Evolutionary conservation across 2,113 vertebrate species (phyloP).

Genomic region (Cisticola juncidis): DNA sequence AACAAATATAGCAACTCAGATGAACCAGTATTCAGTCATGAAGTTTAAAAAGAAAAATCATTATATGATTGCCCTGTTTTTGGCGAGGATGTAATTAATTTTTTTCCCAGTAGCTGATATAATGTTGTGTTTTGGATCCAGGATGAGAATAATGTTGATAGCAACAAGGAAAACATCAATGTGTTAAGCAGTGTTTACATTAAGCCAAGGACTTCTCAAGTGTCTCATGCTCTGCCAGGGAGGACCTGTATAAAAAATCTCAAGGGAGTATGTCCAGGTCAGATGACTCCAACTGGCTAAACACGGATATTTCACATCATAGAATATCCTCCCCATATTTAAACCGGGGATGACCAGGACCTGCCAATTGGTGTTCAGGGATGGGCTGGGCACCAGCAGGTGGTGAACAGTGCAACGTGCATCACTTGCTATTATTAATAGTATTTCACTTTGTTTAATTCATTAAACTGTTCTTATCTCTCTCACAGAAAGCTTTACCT

Average conservation of each 20-base stretch:
- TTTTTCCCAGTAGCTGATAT: neutral
- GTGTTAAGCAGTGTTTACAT: neutral
- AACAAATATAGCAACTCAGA: neutral
- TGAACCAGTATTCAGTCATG: neutral
- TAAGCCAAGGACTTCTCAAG: neutral
- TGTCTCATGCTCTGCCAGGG: neutral
- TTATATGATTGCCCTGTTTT: neutral
- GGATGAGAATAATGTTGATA: neutral
- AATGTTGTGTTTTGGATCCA: neutral
- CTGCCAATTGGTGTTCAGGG: neutral
- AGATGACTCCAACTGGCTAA: neutral
- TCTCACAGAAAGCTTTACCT: neutral
- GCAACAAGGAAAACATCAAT: neutral
- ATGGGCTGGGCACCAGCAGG: fast-evolving
- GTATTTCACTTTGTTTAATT: neutral
- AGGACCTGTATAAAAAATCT: neutral
- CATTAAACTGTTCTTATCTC: neutral
- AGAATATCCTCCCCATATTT: neutral
- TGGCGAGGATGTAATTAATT: neutral
- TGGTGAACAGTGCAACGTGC: neutral
- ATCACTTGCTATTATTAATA: neutral
- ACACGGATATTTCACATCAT: neutral
- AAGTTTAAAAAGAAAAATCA: neutral
- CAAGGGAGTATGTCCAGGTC: neutral
- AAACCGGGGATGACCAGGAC: neutral